phyloP scores from a whole-genome alignment of 2,797 vertebrate genomes.

The Poecile montanus region DNA sequence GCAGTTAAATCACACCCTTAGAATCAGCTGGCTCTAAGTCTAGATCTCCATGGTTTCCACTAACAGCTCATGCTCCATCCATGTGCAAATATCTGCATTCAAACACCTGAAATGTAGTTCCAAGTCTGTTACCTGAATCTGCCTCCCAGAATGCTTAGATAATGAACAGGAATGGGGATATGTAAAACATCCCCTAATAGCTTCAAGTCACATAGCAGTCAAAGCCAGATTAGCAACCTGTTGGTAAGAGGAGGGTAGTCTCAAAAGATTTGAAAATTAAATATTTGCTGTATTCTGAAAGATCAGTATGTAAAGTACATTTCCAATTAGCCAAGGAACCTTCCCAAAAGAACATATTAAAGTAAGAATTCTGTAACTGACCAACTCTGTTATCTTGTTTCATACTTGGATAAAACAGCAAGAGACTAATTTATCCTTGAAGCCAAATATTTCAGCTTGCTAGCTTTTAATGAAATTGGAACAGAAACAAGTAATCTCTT shows the following conservation, averaged over 20 bases:
- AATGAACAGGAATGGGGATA: neutral
- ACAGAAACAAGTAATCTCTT: slow-evolving; percentile 37
- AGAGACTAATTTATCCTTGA: slow-evolving; percentile 47
- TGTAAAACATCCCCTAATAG: neutral
- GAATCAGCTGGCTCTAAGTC: neutral
- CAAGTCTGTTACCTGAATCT: neutral
- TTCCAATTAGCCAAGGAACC: slow-evolving; percentile 28
- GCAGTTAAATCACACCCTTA: neutral
- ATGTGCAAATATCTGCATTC: neutral
- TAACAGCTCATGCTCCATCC: neutral
- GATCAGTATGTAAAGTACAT: slow-evolving; percentile 1
- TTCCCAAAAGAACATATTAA: slow-evolving; percentile 42
- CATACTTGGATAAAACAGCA: slow-evolving; percentile 39
- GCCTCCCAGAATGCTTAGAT: neutral
- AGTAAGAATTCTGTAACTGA: slow-evolving; percentile 39
- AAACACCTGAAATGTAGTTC: neutral
- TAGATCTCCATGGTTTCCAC: neutral
- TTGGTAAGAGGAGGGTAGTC: neutral
- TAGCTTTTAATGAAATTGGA: slow-evolving; percentile 39
- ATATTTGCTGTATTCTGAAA: slow-evolving; percentile 22
- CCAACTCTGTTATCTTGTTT: slow-evolving; percentile 19
- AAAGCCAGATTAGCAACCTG: neutral
- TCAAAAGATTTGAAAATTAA: slow-evolving; percentile 17
- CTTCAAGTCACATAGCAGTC: neutral
- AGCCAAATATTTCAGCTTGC: slow-evolving; percentile 22